A percentile compares a stretch with the other conserved stretches of the same genome.
These are phyloP conservation scores for Kryphioiulus occultus DNA, from an alignment of 2,888 invertebrate species.

Conservation along the genomic window DNA sequence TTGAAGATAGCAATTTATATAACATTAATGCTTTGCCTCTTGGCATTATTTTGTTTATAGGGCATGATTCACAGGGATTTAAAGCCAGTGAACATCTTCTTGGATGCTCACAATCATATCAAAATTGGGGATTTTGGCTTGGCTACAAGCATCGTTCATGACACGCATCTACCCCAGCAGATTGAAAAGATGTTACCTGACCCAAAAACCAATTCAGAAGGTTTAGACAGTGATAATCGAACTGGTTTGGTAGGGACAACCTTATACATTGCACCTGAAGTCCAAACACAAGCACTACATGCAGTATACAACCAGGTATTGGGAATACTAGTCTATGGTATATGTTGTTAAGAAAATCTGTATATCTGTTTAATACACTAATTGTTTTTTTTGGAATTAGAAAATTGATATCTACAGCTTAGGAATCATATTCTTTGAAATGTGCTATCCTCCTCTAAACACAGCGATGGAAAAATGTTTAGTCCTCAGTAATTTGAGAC, in stretches of 20 bases:
- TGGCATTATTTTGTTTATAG: slow-evolving; percentile 49
- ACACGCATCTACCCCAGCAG: neutral
- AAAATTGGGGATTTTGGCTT: slow-evolving; percentile 99
- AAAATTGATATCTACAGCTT: slow-evolving; percentile 80
- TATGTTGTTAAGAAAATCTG: neutral
- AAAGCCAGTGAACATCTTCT: slow-evolving; percentile 85
- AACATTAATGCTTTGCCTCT: neutral
- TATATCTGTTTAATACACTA: slow-evolving; percentile 21
- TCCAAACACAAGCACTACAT: slow-evolving; percentile 74
- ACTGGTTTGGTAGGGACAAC: slow-evolving; percentile 93
- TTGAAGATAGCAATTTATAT: too few species aligned
- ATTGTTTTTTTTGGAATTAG: slow-evolving; percentile 62
- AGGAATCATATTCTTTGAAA: slow-evolving; percentile 94
- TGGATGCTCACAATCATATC: slow-evolving; percentile 88
- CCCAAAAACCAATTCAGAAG: slow-evolving; percentile 45
- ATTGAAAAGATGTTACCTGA: slow-evolving; percentile 52
- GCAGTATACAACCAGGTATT: slow-evolving; percentile 75
- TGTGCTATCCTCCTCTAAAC: slow-evolving; percentile 84
- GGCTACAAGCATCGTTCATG: slow-evolving; percentile 75
- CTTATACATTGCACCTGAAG: slow-evolving; percentile 93
- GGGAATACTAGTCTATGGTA: neutral
- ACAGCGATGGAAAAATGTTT: slow-evolving; percentile 91
- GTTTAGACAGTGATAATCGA: slow-evolving; percentile 60
- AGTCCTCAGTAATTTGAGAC: slow-evolving; percentile 76
- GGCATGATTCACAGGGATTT: slow-evolving; percentile 61